phyloP scores from a whole-genome alignment of 92 coral and sea anemone genomes.

The Zoanthus solanderi region DNA sequence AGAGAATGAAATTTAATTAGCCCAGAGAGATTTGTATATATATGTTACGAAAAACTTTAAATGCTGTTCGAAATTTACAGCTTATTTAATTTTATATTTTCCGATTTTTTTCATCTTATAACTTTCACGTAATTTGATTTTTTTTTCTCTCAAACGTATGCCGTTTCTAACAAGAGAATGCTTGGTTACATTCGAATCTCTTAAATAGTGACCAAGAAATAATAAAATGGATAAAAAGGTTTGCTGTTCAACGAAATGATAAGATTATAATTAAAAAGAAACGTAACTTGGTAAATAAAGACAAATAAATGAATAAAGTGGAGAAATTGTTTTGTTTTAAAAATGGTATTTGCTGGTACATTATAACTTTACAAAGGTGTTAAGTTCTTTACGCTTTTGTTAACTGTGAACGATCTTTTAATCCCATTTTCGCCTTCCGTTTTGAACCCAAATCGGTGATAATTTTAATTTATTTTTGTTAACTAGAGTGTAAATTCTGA shows the following conservation, averaged over 20 bases:
- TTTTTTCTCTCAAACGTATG: background rate
- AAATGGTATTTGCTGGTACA: background rate
- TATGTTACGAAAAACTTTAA: background rate
- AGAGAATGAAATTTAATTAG: background rate
- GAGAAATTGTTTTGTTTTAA: slow-evolving; percentile 4
- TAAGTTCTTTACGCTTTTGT: too few relatives aligned
- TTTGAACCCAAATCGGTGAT: too few relatives aligned
- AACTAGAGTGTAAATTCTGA: too few relatives aligned
- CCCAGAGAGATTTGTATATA: background rate
- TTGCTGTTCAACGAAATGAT: slow-evolving; percentile 2
- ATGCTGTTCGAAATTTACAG: background rate
- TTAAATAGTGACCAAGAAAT: background rate
- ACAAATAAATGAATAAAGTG: slow-evolving; percentile 20
- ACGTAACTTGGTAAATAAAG: background rate
- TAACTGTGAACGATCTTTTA: too few relatives aligned
- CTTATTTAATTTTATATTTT: slow-evolving; percentile 35
- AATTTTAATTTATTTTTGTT: too few relatives aligned
- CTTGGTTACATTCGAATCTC: background rate
- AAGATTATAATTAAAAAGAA: slow-evolving; percentile 29
- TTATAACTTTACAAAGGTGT: too few relatives aligned
- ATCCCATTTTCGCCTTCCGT: too few relatives aligned
- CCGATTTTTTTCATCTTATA: background rate
- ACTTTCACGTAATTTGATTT: slow-evolving; percentile 2
- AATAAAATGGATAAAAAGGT: background rate
- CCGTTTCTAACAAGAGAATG: background rate